phyloP scores from a whole-genome alignment of 2,113 vertebrate species.

The Tylochromis polylepis region DNA sequence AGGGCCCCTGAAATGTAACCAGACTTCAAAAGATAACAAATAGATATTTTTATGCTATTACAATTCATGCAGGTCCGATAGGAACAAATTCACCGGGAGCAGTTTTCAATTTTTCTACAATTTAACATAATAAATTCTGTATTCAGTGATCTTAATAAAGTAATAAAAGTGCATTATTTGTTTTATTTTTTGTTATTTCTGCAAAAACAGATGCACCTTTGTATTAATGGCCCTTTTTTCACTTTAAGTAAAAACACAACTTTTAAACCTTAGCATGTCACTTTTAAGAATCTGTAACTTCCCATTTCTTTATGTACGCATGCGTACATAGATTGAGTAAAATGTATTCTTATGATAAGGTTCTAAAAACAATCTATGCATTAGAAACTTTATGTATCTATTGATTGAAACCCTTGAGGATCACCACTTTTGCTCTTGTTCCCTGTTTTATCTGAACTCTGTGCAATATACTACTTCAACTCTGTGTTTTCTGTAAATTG shows the following conservation, averaged over 20 bases:
- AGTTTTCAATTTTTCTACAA: background rate
- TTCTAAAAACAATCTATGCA: background rate
- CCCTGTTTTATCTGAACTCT: background rate
- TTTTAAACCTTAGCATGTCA: background rate
- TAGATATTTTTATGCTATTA: background rate
- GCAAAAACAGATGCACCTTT: background rate
- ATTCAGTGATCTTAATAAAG: background rate
- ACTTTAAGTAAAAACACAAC: no score
- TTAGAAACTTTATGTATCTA: background rate
- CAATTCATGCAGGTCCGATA: background rate
- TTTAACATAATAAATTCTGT: background rate
- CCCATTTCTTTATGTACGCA: background rate
- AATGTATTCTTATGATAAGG: background rate
- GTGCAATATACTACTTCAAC: background rate
- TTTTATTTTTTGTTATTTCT: background rate
- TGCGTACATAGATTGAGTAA: background rate
- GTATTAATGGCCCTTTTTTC: background rate
- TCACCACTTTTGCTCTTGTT: background rate
- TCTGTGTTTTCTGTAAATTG: background rate
- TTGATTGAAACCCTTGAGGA: background rate
- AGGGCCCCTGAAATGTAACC: background rate
- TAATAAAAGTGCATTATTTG: rapidly evolving
- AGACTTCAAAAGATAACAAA: background rate
- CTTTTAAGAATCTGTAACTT: background rate
- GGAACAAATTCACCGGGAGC: background rate